These are phyloP conservation scores for Chitala chitala DNA, from an alignment of 2,113 vertebrate species.

Conservation along the genomic window DNA sequence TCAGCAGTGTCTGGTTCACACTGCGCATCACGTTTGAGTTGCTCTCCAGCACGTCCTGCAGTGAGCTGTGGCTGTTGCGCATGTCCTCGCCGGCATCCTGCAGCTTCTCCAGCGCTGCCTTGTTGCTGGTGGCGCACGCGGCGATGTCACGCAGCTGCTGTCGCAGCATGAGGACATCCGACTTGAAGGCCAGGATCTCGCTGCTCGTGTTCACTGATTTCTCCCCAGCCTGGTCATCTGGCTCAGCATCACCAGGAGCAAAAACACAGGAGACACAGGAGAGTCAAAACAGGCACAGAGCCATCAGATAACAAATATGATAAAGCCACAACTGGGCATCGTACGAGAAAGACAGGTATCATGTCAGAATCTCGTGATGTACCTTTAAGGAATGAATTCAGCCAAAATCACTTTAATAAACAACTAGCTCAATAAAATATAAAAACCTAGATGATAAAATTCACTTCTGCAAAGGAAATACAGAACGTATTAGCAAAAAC, in stretches of 20 bases:
- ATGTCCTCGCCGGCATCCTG: constrained; percentile 72
- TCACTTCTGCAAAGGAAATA: constrained; percentile 1
- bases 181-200: constrained; percentile 84
- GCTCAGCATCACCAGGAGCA: constrained; percentile 28
- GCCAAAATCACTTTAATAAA: constrained; percentile 6
- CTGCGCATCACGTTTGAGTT: constrained; percentile 75
- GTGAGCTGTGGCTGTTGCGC: constrained; percentile 74
- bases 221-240: constrained; percentile 81
- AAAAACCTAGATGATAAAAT: too few species aligned
- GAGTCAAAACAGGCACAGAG: background rate
- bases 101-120: constrained; percentile 77
- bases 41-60: constrained; percentile 74
- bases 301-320: background rate
- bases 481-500: background rate
- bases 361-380: background rate
- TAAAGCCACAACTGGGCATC: too few species aligned
- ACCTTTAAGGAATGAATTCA: background rate
- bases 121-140: constrained; percentile 78
- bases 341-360: too few species aligned
- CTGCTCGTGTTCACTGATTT: constrained; percentile 83
- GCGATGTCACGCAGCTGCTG: constrained; percentile 79
- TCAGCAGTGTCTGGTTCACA: constrained; percentile 82
- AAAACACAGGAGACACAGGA: too few species aligned
- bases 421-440: too few species aligned
- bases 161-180: constrained; percentile 76